Percentiles rank a stretch among this genome's conserved stretches.
phyloP scores from a whole-genome alignment of 1,140 invertebrate genomes.

The Drosophila eugracilis region DNA sequence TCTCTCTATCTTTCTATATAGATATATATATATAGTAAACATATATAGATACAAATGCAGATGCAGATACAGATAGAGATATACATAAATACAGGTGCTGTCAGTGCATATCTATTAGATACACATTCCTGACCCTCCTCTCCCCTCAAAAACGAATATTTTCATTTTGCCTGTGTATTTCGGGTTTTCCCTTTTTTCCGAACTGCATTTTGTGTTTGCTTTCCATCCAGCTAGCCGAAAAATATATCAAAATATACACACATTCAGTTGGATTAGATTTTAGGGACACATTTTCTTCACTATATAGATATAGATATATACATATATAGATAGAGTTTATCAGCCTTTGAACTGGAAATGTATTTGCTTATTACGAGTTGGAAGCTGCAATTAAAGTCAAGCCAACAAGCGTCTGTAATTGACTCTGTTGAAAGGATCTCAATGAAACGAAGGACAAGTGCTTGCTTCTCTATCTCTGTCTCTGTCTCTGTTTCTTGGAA shows the following conservation, averaged over 20 bases:
- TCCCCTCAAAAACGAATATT: slow-evolving; percentile 36
- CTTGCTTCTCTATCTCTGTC: not conserved
- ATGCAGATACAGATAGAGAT: slow-evolving; percentile 32
- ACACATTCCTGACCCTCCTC: slow-evolving; percentile 13
- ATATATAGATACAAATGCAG: slow-evolving; percentile 26
- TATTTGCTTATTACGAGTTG: slow-evolving; percentile 43
- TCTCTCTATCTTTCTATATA: too few species aligned
- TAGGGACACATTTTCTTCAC: not conserved
- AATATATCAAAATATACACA: slow-evolving; percentile 10
- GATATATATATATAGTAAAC: slow-evolving; percentile 12
- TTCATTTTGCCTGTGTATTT: too few species aligned
- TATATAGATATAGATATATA: too few species aligned
- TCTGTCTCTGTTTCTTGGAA: not conserved
- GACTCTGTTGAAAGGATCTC: slow-evolving; percentile 4
- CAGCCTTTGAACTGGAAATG: slow-evolving; percentile 16
- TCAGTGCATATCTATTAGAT: slow-evolving; percentile 61
- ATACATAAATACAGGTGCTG: slow-evolving; percentile 63
- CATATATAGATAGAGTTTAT: too few species aligned
- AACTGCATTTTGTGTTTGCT: slow-evolving; percentile 35
- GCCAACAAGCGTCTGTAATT: slow-evolving; percentile 21
- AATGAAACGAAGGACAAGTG: not conserved
- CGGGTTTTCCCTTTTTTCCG: slow-evolving; percentile 15
- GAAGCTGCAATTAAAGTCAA: slow-evolving; percentile 21
- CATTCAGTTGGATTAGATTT: slow-evolving; percentile 21
- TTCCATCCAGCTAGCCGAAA: slow-evolving; percentile 32